Base-by-base conservation (phyloP, 2,888 invertebrate species). In the Dendrolimus pini region DNA sequence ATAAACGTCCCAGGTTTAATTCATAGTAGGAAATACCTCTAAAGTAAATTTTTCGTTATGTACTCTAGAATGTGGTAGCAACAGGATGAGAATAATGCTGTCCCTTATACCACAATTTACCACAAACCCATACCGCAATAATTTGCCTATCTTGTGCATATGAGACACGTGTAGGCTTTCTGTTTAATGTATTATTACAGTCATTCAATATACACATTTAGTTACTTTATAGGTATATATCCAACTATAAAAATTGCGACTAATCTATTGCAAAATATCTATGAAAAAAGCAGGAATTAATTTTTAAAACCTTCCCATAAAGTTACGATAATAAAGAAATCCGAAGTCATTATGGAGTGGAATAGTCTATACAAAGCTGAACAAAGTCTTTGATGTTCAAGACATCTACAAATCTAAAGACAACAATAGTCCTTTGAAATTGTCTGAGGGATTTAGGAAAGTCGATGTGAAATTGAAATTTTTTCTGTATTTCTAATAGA, bases 331-430 rank as follows among this genome's bases (percentile, higher is more conserved):
- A 70, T 74, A 72, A 67, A 74, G 71, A 75, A 73, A 74, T 68
- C 65, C 70, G 69, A 77, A 74, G 71, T 74, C 75, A 72, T 75
- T 76, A 74, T 67, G 66, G 65, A 68, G 64, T 67, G 62, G 59
- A 64, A 62, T 66, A 69, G 62, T 70, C 68, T 68, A 65, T 67
- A 74, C 70, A 76, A 72, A 72, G 71, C 68, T 66, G 64, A 66
- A 66, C 66, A 66, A 62, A 64, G 66, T 66, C 72, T 80, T 80
- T 83, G 76, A 82, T 73, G 69, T 67, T 62, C 61, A 59, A 62
- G 70, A 75, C 75, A 71, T 74, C 72, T 70, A 74, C 67, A 75
- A 68, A 68, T 72, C 68, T 65, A 63, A 63, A 70, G 68, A 73
- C 69, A 74, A 78, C 76, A 82, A 78, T 75, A 74, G 72, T 54